Conservation (phyloP, 2,113 vertebrate genomes). For the Oryzias curvinotus region DNA sequence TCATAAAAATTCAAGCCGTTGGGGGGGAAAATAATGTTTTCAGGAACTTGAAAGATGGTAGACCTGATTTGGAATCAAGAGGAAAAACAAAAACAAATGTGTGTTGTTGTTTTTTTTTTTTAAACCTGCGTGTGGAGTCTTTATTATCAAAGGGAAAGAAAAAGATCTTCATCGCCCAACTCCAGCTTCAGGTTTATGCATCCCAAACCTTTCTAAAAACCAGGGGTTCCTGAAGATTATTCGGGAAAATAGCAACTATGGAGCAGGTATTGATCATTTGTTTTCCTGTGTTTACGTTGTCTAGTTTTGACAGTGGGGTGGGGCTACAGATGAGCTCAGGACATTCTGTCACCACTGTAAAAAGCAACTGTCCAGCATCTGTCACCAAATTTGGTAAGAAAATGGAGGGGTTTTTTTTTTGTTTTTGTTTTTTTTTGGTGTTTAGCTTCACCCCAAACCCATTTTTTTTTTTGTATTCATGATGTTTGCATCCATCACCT, state of each 20-base stretch:
- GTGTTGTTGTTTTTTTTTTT: slow-evolving; percentile 67
- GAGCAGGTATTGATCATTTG: slow-evolving; percentile 2
- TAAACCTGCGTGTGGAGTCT: slow-evolving; percentile 42
- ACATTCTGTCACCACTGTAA: slow-evolving; percentile 76
- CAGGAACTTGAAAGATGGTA: slow-evolving; percentile 57
- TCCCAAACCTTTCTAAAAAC: slow-evolving; percentile 45
- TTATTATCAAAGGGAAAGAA: slow-evolving; percentile 58
- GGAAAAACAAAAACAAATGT: slow-evolving; percentile 34
- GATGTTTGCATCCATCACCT: no score
- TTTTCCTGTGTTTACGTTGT: slow-evolving; percentile 11
- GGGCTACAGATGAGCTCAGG: slow-evolving; percentile 85
- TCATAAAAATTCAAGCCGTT: slow-evolving; percentile 28
- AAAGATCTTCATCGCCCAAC: slow-evolving; percentile 50
- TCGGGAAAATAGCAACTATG: background rate
- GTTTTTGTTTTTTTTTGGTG: background rate
- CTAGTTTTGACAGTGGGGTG: slow-evolving; percentile 85
- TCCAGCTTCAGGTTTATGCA: slow-evolving; percentile 52
- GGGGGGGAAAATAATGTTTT: slow-evolving; percentile 45
- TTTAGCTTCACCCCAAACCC: slow-evolving; percentile 2
- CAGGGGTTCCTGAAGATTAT: slow-evolving; percentile 38
- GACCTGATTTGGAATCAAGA: slow-evolving; percentile 46
- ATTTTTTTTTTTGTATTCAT: slow-evolving; percentile 18
- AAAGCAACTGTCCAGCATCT: slow-evolving; percentile 84
- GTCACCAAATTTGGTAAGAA: slow-evolving; percentile 87
- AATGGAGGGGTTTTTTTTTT: background rate